phyloP scores from a whole-genome alignment of 1,140 invertebrate species.

The Drosophila ambigua region DNA sequence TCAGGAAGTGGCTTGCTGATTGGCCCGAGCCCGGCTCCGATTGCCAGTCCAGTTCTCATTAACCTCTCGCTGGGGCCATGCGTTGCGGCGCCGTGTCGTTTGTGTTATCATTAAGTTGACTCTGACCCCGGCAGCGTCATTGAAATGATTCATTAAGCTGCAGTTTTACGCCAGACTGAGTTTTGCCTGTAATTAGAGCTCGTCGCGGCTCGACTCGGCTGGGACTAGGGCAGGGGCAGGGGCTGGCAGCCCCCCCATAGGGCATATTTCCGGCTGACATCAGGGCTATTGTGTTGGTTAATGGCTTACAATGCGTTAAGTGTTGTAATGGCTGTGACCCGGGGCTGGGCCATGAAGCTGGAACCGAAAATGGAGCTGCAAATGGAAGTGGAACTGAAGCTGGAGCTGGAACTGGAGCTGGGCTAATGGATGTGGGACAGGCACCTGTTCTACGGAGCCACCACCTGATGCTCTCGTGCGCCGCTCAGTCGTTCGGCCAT shows the following conservation, averaged over 20 bases:
- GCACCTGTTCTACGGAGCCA: constrained; percentile 14
- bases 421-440: not conserved
- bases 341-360: not conserved
- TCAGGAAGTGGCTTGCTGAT: too few relatives aligned
- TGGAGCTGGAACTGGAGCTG: constrained; percentile 1
- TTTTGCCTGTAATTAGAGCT: constrained; percentile 59
- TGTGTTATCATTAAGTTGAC: constrained; percentile 9
- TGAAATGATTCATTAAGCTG: constrained; percentile 67
- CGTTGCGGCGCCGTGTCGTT: not conserved
- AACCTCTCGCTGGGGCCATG: constrained; percentile 14
- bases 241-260: constrained; percentile 7
- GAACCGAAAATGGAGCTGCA: constrained; percentile 1
- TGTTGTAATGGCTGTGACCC: constrained; percentile 36
- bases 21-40: not conserved
- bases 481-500: constrained; percentile 2
- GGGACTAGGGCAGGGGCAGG: constrained; percentile 23
- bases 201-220: not conserved
- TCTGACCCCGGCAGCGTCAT: constrained; percentile 57
- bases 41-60: constrained; percentile 29
- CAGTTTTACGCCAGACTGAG: constrained; percentile 51
- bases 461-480: constrained; percentile 17
- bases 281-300: constrained; percentile 51
- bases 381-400: constrained; percentile 25
- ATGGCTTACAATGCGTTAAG: constrained; percentile 58
- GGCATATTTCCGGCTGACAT: constrained; percentile 49